Percentiles rank a stretch among this genome's conserved stretches.
These are phyloP conservation scores for Melospiza melodia DNA, from an alignment of 2,113 vertebrate species.

Conservation along the genomic window DNA sequence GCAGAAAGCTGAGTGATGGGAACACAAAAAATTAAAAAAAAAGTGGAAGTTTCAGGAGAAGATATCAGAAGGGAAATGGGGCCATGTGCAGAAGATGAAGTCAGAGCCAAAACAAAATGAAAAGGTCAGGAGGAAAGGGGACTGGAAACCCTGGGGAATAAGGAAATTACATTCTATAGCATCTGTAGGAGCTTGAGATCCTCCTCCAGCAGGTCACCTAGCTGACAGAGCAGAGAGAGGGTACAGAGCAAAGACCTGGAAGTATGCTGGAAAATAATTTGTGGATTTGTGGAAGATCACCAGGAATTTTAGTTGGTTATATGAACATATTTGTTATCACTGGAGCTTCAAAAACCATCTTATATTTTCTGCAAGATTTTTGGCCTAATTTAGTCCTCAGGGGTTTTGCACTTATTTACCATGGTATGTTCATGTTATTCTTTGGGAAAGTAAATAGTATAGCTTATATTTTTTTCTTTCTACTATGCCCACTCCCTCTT, in stretches of 20 bases:
- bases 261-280: background rate
- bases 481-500: background rate
- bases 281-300: background rate
- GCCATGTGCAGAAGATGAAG: background rate
- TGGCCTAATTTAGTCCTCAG: background rate
- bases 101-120: background rate
- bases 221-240: accelerated
- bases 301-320: background rate
- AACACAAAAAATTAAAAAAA: background rate
- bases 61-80: background rate
- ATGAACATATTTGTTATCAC: background rate
- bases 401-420: background rate
- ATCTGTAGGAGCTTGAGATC: background rate
- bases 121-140: background rate
- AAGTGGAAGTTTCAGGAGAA: background rate
- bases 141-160: background rate
- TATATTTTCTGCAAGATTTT: background rate
- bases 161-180: background rate
- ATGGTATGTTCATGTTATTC: background rate
- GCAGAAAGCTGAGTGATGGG: background rate
- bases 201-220: background rate
- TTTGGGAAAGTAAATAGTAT: background rate
- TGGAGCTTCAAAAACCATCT: background rate
- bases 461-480: background rate
- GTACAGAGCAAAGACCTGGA: background rate